Percentiles rank a stretch among this genome's conserved stretches.
These are phyloP conservation scores for Xerus inauris DNA, from an alignment of 2,113 vertebrate genomes.

Conservation along the genomic window DNA sequence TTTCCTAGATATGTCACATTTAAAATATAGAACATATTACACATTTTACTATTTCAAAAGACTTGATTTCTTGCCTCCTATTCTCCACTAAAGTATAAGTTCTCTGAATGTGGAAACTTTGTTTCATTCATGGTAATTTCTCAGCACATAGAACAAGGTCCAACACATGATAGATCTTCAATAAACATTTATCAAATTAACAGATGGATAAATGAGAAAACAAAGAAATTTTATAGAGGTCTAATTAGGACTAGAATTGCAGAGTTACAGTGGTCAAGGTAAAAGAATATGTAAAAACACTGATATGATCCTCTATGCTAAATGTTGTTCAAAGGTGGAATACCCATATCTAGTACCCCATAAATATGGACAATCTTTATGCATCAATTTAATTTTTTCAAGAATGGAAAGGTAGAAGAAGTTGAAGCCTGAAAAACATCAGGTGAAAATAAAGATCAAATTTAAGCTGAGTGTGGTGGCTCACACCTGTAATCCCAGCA, in stretches of 20 bases:
- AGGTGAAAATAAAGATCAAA: not conserved
- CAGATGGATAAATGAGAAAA: not conserved
- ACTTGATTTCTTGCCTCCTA: too few relatives aligned
- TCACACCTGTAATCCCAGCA: too few relatives aligned
- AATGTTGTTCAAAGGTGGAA: not conserved
- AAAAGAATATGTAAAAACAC: not conserved
- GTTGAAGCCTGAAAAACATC: not conserved
- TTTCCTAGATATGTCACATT: too few relatives aligned
- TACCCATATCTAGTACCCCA: not conserved
- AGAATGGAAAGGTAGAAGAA: not conserved
- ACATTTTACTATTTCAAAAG: too few relatives aligned
- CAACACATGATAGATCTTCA: not conserved
- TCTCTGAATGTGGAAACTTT: not conserved
- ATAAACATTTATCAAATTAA: not conserved
- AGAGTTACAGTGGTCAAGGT: not conserved
- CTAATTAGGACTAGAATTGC: not conserved
- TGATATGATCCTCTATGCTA: not conserved
- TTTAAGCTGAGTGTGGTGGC: too few relatives aligned
- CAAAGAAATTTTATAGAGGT: not conserved
- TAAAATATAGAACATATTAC: too few relatives aligned
- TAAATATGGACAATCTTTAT: not conserved
- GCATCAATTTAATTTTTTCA: not conserved
- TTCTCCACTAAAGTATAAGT: not conserved
- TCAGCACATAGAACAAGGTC: not conserved
- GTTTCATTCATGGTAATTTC: not conserved